Evolutionary conservation across 2,888 invertebrate species (phyloP), one percentile per base, ranked within the genome.

Genomic region (Drosophila demipolita): DNA sequence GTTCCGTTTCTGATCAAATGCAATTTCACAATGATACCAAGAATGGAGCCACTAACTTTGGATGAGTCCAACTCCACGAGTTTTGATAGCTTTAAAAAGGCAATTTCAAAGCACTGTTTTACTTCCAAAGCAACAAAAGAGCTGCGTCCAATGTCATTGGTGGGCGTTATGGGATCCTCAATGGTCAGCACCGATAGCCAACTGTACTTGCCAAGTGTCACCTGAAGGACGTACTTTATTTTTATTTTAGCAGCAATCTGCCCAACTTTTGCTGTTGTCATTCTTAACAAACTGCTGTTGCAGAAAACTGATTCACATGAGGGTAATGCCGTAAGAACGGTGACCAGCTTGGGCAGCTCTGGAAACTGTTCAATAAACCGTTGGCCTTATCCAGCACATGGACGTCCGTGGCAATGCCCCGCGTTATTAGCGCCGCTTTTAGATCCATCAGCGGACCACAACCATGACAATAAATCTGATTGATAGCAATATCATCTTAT

Each of bases 261-360:
- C 80, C 86, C 52, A 86, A 58, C 15, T 9, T 53, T 9, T 53
- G 53, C 60, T 80, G n/a, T 78, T 86, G 17, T 64, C 65, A n/a
- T n/a, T 54, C 32, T 54, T 78, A 26, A 49, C 60, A 3, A 48
- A 7, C 20, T 77, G 74, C n/a, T 71, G 61, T 53, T 89, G 75
- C 29, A 86, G 55, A 23, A 86, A 86, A 49, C 88, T 71, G 11
- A 86, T 66, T 55, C 89, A 89, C 89, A 86, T 89, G 1, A 86
- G 49, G 0, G 73, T 86, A 3, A 86, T 45, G 5, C 64, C 86
- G 40, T 86, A 0, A 86, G 73, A 0, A 86, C 68, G 52, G 88
- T 75, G 9, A 86, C 90, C n/a, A 86, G 66, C 32, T 80, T 78
- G 11, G 90, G 90, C 17, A 86, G 48, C 23, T 89, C 78, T 1